These are phyloP conservation scores for Enteromius anoplus DNA, from an alignment of 2,797 vertebrate genomes.

Conservation along the genomic window DNA sequence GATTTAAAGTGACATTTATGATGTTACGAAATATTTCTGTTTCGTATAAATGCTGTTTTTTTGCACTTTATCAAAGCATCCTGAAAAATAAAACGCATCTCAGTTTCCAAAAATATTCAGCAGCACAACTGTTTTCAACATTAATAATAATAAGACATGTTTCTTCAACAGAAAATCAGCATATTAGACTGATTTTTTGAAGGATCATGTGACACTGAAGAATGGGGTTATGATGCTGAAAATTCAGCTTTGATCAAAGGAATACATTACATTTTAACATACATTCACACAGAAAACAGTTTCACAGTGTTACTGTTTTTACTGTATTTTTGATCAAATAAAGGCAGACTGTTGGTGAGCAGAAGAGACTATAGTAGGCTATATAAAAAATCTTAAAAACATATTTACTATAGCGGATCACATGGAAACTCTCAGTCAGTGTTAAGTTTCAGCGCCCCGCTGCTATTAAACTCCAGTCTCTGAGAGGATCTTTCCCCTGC, in stretches of 20 bases:
- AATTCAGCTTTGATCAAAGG: not conserved
- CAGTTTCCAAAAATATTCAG: not conserved
- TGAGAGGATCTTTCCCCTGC: not conserved
- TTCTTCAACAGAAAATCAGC: not conserved
- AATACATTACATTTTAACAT: not conserved
- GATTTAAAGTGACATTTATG: not conserved
- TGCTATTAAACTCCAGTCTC: not conserved
- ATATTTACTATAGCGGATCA: too few relatives aligned
- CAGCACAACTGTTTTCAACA: not conserved
- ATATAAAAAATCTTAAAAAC: not conserved
- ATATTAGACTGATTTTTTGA: not conserved
- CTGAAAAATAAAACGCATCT: not conserved
- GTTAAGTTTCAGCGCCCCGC: not conserved
- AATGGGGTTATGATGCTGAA: not conserved
- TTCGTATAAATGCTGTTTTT: not conserved
- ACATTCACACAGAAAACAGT: not conserved
- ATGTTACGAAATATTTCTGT: not conserved
- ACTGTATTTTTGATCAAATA: not conserved
- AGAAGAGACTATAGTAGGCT: not conserved
- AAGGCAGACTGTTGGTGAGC: too few relatives aligned
- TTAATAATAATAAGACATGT: not conserved
- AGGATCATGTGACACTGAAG: constrained; percentile 2
- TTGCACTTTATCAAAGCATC: not conserved
- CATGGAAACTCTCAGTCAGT: constrained; percentile 2
- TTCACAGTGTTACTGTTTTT: not conserved